Evolutionary conservation across 2,113 vertebrate species (phyloP).

Genomic region (Girardinichthys multiradiatus): DNA sequence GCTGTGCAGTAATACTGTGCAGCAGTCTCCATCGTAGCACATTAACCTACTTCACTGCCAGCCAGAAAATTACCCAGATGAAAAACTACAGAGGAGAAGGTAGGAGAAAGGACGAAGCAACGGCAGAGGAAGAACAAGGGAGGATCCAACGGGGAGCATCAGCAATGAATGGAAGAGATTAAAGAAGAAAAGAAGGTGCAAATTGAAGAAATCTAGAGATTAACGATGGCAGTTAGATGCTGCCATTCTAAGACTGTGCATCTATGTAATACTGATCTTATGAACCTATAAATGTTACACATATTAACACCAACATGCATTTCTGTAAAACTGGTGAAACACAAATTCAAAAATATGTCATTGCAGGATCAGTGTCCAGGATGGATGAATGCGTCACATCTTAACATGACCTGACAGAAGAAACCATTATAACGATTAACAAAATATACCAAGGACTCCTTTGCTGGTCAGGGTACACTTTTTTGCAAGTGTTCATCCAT

Average conservation of each 20-base stretch:
- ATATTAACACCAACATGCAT: no score
- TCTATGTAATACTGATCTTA: no score
- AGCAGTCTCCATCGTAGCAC: slow-evolving; percentile 69
- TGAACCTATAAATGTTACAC: no score
- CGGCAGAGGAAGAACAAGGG: background rate
- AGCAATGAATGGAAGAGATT: background rate
- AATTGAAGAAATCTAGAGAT: background rate
- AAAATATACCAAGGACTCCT: no score
- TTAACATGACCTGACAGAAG: background rate
- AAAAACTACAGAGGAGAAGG: slow-evolving; percentile 17
- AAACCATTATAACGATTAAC: no score
- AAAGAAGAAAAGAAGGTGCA: background rate
- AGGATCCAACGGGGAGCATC: background rate
- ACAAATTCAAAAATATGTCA: no score
- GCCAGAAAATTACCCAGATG: slow-evolving; percentile 40
- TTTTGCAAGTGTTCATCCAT: slow-evolving; percentile 18
- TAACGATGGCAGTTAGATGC: no score
- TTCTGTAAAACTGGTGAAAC: no score
- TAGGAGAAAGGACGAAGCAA: slow-evolving; percentile 1
- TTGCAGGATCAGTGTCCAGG: background rate
- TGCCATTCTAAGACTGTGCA: no score
- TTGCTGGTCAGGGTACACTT: background rate
- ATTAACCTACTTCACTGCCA: slow-evolving; percentile 75
- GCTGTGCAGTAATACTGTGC: slow-evolving; percentile 44
- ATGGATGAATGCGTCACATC: background rate